Evolutionary conservation across 2,888 invertebrate species (phyloP).

Genomic region (Euphydryas editha): DNA sequence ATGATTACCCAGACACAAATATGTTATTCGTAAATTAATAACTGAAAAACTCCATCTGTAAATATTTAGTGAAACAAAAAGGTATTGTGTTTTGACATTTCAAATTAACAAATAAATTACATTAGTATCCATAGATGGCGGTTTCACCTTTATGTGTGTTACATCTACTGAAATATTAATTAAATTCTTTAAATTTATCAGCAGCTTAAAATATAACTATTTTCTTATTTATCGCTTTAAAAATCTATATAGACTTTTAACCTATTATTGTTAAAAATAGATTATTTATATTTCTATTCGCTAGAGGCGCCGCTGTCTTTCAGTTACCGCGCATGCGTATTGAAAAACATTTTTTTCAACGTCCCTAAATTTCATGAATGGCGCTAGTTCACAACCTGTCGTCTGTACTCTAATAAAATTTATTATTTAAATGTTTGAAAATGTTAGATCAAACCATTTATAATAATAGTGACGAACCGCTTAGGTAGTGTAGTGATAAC

Average conservation of each 20-base stretch:
- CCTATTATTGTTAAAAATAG: neutral
- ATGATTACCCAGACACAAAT: too few species aligned
- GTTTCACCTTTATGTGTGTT: neutral
- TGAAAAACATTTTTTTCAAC: slow-evolving; percentile 61
- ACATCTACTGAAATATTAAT: too few species aligned
- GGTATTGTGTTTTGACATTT: neutral
- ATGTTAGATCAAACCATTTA: slow-evolving; percentile 65
- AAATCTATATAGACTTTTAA: neutral
- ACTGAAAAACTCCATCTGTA: too few species aligned
- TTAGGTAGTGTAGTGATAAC: slow-evolving; percentile 73
- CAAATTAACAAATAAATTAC: neutral
- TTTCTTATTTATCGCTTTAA: neutral
- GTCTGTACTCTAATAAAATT: slow-evolving; percentile 67
- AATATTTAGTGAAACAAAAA: neutral
- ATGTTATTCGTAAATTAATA: too few species aligned
- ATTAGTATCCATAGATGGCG: neutral
- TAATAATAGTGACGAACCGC: slow-evolving; percentile 66
- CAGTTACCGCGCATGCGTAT: slow-evolving; percentile 69
- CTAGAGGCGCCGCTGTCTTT: slow-evolving; percentile 50
- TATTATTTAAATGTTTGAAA: slow-evolving; percentile 70
- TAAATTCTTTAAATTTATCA: neutral
- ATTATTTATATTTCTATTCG: slow-evolving; percentile 7
- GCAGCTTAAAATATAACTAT: neutral
- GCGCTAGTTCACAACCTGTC: slow-evolving; percentile 67
- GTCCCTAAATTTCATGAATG: slow-evolving; percentile 77